Conservation (phyloP, 2,888 invertebrate genomes). For the Campoletis raptor region DNA sequence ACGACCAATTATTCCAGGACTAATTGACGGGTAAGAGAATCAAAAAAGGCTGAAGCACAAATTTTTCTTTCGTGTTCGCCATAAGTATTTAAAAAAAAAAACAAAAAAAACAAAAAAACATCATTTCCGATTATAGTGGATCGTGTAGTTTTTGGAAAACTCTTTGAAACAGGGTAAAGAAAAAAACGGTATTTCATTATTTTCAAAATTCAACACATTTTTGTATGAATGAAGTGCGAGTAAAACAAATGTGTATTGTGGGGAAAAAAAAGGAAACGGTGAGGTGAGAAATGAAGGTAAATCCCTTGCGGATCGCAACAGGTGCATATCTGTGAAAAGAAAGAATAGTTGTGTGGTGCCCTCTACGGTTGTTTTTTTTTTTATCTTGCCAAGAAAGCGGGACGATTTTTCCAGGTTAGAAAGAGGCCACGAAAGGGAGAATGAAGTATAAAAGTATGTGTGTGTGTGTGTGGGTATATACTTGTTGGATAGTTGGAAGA, state of each 20-base stretch:
- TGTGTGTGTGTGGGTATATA: slow-evolving; percentile 15
- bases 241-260: neutral
- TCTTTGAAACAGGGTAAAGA: neutral
- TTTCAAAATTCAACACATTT: neutral
- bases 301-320: slow-evolving; percentile 80
- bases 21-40: slow-evolving; percentile 77
- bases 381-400: slow-evolving; percentile 64
- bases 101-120: neutral
- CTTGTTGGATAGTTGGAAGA: slow-evolving; percentile 28
- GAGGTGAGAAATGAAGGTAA: slow-evolving; percentile 74
- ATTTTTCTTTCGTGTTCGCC: slow-evolving; percentile 15
- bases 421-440: slow-evolving; percentile 52
- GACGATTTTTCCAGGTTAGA: slow-evolving; percentile 52
- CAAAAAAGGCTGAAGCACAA: slow-evolving; percentile 13
- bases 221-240: neutral
- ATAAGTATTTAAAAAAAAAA: neutral
- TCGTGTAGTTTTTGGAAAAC: neutral
- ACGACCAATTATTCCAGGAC: slow-evolving; percentile 84
- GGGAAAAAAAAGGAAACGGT: slow-evolving; percentile 22
- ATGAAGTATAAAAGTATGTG: slow-evolving; percentile 27
- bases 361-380: slow-evolving; percentile 11
- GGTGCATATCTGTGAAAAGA: slow-evolving; percentile 83
- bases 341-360: slow-evolving; percentile 43
- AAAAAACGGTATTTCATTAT: neutral
- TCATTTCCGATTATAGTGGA: neutral